Conservation (phyloP, 1,140 invertebrate species). For the Saccostrea glomerata region DNA sequence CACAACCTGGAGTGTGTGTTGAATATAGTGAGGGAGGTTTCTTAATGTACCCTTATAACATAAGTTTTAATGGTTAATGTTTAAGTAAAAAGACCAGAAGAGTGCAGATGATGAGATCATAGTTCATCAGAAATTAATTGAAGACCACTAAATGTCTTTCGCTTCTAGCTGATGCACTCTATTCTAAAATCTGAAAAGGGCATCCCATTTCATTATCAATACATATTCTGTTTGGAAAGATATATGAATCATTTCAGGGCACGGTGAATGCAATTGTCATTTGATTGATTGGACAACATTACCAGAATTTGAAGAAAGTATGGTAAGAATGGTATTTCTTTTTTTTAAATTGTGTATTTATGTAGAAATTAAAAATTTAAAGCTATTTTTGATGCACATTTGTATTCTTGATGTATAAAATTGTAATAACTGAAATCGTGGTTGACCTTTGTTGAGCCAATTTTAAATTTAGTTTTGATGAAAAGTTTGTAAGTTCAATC, state of each 20-base stretch:
- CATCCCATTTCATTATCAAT: neutral
- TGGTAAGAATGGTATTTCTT: neutral
- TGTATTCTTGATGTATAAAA: too few species aligned
- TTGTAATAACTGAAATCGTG: too few species aligned
- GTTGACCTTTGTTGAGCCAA: too few species aligned
- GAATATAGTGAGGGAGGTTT: too few species aligned
- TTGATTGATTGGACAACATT: neutral
- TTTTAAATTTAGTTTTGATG: too few species aligned
- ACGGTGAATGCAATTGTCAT: neutral
- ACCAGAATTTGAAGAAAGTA: neutral
- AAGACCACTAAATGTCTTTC: conserved; percentile 12
- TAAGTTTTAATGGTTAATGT: too few species aligned
- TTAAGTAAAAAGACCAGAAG: neutral
- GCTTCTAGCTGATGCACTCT: neutral
- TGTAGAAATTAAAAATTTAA: too few species aligned
- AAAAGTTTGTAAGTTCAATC: too few species aligned
- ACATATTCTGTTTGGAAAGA: neutral
- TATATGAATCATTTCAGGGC: conserved; percentile 7
- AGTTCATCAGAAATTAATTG: conserved; percentile 3
- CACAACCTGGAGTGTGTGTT: too few species aligned
- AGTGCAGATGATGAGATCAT: conserved; percentile 3
- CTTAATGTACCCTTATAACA: too few species aligned
- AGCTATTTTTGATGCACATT: too few species aligned
- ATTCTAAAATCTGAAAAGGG: neutral
- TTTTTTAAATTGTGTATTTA: too few species aligned